Evolutionary conservation across 2,888 invertebrate genomes (phyloP).

Genomic region (Teinopalpus imperialis): DNA sequence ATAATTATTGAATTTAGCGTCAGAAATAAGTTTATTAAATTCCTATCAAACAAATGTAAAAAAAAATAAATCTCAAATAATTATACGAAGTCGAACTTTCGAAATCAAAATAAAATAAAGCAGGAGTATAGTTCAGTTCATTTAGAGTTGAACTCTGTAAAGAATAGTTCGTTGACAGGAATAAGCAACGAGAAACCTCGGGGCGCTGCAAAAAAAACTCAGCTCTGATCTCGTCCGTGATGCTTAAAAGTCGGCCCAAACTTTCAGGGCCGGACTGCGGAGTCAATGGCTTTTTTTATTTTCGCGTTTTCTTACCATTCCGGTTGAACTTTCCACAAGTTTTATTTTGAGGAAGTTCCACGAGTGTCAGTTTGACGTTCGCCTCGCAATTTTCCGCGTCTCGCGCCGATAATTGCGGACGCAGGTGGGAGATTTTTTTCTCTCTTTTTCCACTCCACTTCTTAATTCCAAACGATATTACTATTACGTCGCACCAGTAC

Average conservation of each 20-base stretch:
- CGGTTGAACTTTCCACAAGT: constrained; percentile 75
- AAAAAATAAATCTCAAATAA: no score
- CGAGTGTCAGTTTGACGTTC: constrained; percentile 78
- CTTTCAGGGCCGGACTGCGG: constrained; percentile 66
- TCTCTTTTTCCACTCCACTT: constrained; percentile 33
- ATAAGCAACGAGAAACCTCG: constrained; percentile 57
- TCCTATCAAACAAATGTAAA: constrained; percentile 4
- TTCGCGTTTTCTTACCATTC: constrained; percentile 75
- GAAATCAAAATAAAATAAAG: constrained; percentile 22
- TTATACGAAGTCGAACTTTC: constrained; percentile 14
- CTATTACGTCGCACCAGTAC: constrained; percentile 24
- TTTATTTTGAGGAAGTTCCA: constrained; percentile 77
- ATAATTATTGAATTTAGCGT: no score
- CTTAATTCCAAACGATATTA: constrained; percentile 33
- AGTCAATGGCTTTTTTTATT: constrained; percentile 80
- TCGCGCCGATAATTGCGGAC: constrained; percentile 77
- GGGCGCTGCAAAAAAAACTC: constrained; percentile 58
- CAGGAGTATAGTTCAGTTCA: constrained; percentile 21
- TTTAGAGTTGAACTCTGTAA: constrained; percentile 23
- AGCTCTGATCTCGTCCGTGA: constrained; percentile 60
- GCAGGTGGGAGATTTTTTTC: constrained; percentile 65
- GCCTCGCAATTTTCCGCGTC: constrained; percentile 75
- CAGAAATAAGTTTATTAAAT: no score
- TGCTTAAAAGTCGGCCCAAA: constrained; percentile 71
- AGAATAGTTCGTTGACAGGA: constrained; percentile 64